Conservation (phyloP, 2,797 vertebrate species). For the Furcifer pardalis region DNA sequence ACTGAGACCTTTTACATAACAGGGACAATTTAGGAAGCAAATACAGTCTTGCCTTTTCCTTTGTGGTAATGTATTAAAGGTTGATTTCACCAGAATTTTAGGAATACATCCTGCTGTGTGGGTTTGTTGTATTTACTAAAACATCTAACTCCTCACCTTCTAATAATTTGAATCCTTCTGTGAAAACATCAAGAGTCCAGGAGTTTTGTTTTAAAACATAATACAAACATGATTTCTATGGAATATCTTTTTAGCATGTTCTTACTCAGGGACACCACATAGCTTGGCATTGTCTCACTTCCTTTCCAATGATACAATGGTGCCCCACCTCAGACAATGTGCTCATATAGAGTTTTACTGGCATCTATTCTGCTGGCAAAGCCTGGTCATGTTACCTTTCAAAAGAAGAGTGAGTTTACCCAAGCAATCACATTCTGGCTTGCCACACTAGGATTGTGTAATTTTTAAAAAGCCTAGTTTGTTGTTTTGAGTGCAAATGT, state of each 20-base stretch:
- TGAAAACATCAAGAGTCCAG: too few relatives aligned
- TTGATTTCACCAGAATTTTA: too few relatives aligned
- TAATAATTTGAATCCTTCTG: too few relatives aligned
- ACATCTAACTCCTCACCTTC: too few relatives aligned
- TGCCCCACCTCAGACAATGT: background rate
- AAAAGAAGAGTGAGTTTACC: background rate
- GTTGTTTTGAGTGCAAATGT: background rate
- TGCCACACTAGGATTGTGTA: background rate
- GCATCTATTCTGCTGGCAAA: background rate
- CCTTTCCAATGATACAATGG: background rate
- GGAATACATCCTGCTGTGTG: too few relatives aligned
- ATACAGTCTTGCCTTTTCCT: too few relatives aligned
- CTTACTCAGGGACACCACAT: background rate
- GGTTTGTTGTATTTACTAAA: too few relatives aligned
- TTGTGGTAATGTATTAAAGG: too few relatives aligned
- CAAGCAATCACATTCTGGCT: background rate
- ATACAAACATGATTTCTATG: background rate
- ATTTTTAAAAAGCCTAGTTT: background rate
- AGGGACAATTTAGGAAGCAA: too few relatives aligned
- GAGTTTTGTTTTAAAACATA: background rate
- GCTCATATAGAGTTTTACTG: background rate
- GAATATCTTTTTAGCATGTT: background rate
- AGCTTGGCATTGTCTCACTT: background rate
- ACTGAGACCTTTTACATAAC: too few relatives aligned
- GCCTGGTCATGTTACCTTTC: background rate